Conservation (phyloP, 2,113 vertebrate species). For the Centropristis striata region DNA sequence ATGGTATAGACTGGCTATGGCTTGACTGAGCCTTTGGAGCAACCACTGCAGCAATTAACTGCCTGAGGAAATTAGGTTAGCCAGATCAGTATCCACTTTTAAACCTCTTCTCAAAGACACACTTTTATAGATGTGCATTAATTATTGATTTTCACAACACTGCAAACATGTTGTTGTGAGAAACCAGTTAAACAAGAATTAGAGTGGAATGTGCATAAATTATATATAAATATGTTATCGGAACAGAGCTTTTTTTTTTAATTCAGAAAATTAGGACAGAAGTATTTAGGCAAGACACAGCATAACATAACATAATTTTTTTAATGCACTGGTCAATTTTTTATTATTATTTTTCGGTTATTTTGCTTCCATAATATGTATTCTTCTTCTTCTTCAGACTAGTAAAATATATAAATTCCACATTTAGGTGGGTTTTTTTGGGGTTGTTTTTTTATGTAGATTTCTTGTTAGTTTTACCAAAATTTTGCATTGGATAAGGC, state of each 20-base stretch:
- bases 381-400: too few relatives aligned
- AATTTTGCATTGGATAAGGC: too few relatives aligned
- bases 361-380: too few relatives aligned
- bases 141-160: conserved; percentile 15
- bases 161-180: not conserved
- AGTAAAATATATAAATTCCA: too few relatives aligned
- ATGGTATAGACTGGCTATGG: not conserved
- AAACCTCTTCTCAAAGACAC: conserved; percentile 1
- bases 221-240: not conserved
- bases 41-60: not conserved
- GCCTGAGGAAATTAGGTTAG: not conserved
- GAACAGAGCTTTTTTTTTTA: not conserved
- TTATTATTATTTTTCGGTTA: too few relatives aligned
- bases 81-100: not conserved
- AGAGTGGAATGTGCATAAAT: not conserved
- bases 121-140: conserved; percentile 5
- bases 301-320: too few relatives aligned
- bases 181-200: conserved; percentile 11
- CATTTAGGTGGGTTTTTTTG: too few relatives aligned
- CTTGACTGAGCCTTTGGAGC: not conserved
- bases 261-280: not conserved
- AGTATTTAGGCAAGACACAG: not conserved
- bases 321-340: too few relatives aligned
- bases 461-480: too few relatives aligned
- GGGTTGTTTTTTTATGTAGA: too few relatives aligned